Evolutionary conservation across 2,888 invertebrate genomes (phyloP).

Genomic region (Drosophila paracracens): DNA sequence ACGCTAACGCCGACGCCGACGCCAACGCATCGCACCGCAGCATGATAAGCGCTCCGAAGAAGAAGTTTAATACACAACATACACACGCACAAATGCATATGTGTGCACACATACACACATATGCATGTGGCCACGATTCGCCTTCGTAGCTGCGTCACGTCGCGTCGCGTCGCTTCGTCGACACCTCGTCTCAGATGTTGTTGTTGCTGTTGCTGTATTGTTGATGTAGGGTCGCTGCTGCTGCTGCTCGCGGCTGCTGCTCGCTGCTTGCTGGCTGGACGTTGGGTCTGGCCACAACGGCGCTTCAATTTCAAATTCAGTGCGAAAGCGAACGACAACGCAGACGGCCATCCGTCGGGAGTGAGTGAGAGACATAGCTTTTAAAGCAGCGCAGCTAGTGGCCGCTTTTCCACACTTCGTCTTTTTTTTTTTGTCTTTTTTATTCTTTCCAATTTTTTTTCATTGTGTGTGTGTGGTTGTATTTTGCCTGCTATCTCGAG

Average conservation of each 20-base stretch:
- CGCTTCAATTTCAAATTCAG: constrained; percentile 68
- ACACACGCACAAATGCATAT: background rate
- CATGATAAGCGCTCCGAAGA: constrained; percentile 55
- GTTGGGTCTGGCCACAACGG: constrained; percentile 58
- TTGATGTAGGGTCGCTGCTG: constrained; percentile 51
- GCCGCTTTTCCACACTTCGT: constrained; percentile 44
- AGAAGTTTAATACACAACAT: constrained; percentile 42
- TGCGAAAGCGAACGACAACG: constrained; percentile 69
- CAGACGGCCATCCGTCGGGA: constrained; percentile 43
- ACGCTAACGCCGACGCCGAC: constrained; percentile 42
- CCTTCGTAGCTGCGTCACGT: constrained; percentile 20
- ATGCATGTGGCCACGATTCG: constrained; percentile 37
- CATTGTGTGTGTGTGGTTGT: constrained; percentile 13
- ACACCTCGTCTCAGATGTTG: constrained; percentile 49
- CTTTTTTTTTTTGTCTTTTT: constrained; percentile 9
- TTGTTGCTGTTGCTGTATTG: constrained; percentile 26
- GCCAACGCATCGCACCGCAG: constrained; percentile 46
- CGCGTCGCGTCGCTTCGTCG: constrained; percentile 19
- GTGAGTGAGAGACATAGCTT: constrained; percentile 29
- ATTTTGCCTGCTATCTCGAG: constrained; percentile 31
- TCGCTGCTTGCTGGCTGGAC: constrained; percentile 41
- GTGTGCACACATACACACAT: constrained; percentile 18
- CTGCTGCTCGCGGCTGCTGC: constrained; percentile 18
- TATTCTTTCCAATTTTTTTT: constrained; percentile 21
- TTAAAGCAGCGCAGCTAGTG: constrained; percentile 27